Base-by-base conservation (phyloP, 2,888 invertebrate genomes). In the Chaetoderma sp. region DNA sequence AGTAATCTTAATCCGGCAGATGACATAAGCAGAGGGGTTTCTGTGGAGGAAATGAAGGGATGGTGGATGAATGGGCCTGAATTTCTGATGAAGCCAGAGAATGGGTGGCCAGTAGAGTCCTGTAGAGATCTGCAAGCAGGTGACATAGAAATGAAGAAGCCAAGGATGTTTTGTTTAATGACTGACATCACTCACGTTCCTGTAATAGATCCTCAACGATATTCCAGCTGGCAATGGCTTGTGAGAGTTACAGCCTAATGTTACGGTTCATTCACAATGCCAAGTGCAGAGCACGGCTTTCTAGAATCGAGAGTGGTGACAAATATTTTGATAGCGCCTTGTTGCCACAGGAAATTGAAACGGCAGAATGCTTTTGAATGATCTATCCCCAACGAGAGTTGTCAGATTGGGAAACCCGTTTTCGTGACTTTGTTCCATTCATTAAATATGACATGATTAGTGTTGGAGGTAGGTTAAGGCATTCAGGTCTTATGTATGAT, bases 21-120 rank as follows among this genome's bases (percentile, higher is more conserved):
- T 58, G 58, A 58, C 39, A 13, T 58, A 8, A 44, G 44, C 44
- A 33, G 58, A n/a, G n/a, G n/a, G n/a, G n/a, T n/a, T n/a, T n/a
- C n/a, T n/a, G n/a, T n/a, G n/a, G n/a, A n/a, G n/a, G n/a, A n/a
- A n/a, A n/a, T n/a, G n/a, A n/a, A n/a, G n/a, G n/a, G n/a, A n/a
- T n/a, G n/a, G 10, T 58, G 45, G 58, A 49, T 44, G 6, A 5
- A 44, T 6, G 58, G 58, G 4, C 58, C 44, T 21, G 28, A n/a
- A 4, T 58, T 58, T 27, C 23, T 58, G 8, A 4, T 5, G 10
- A 25, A 16, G 27, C 23, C 58, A 4, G n/a, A 8, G 13, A 28
- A 47, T 18, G 33, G 18, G 4, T 45, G 58, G 58, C 58, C 58
- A 44, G 18, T 5, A 21, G 32, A 55, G 33, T 21, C 55, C 8